Evolutionary conservation across 2,113 vertebrate genomes (phyloP), one percentile per base, ranked within the genome.

Genomic region (Ornithorhynchus anatinus): DNA sequence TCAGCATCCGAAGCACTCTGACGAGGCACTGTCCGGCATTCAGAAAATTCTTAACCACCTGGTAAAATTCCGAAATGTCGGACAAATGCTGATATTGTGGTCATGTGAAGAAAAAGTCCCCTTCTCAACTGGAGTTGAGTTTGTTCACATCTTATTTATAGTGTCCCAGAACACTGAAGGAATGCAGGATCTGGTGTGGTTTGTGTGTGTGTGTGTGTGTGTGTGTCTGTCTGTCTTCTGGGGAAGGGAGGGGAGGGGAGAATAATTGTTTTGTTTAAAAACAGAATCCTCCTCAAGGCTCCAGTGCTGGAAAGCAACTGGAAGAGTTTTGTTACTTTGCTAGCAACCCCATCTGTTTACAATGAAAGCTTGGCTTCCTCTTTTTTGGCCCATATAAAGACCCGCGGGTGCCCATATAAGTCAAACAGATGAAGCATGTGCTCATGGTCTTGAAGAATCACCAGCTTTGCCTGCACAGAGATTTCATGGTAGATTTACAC

Each of bases 261-360:
- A 20, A 25, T 27, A 42, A 36, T 58, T 58, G 29, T 59, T 72
- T 72, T 68, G 45, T 43, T 63, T 54, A 75, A 69, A 53, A 78
- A 39, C 23, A 66, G 64, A 57, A 52, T 79, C 66, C 79, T 33
- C 43, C 43, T 53, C 56, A 47, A 77, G 38, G 72, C 22, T 6
- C 1, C 66, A 59, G 59, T 69, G 25, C 22, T 8, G 14, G 66
- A 61, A 7, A 80, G 61, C 9, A 31, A 39, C 66, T 75, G 71
- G 48, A 82, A 72, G 77, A 66, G 62, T 58, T 37, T 22, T 73
- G 68, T 78, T 79, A 33, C 33, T 86, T 52, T 65, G 72, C 71
- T 72, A 82, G 36, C 71, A 75, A 56, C 31, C 54, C 35, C 74
- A 83, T 84, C 71, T 90, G 79, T 86, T 91, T 78, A 74, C 50